Evolutionary conservation across 1,140 invertebrate genomes (phyloP), one percentile per base, ranked within the genome.

Genomic region (Cherax quadricarinatus): DNA sequence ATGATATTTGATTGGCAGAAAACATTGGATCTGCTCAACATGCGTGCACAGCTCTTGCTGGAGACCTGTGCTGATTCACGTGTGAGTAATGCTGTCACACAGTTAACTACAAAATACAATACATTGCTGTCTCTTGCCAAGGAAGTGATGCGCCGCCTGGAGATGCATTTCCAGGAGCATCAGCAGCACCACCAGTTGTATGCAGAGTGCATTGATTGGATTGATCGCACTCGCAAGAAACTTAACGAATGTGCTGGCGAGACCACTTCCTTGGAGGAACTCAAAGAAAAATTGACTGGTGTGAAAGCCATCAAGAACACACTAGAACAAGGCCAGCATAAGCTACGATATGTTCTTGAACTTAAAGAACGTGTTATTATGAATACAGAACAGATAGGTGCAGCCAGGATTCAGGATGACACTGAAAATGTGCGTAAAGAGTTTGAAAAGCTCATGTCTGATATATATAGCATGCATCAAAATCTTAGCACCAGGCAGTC

Each of bases 41-140:
- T 98, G 96, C 97, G 97, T 94, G 98, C 98, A 16, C 98, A 99
- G 95, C 96, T 97, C 70, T 95, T 99, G 24, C 94, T 99, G 14
- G 98, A 99, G 95, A 98, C 98, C 0, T 99, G 98, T 94, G 97
- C 98, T 41, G 98, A 99, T 94, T 98, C 98, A 0, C 96, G 98
- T 93, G 97, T 99, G 66, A 98, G 98, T 16, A 99, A 99, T 95
- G 98, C 97, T 14, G 97, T 99, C 60, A 99, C 98, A 60, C 98
- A 99, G 95, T 95, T 99, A 21, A 98, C 98, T 0, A 98, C 98
- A 1, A 98, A 98, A 95, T 99, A 99, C 94, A 99, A 99, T 95
- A 97, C 98, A 0, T 95, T 99, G n/a, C 95, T 99, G 41, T 98
- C 98, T 0, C 94, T 98, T 24, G 97, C 98, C 16, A 99, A 99